Conservation (phyloP, 2,888 invertebrate species). For the Mesorhabditis belari region DNA sequence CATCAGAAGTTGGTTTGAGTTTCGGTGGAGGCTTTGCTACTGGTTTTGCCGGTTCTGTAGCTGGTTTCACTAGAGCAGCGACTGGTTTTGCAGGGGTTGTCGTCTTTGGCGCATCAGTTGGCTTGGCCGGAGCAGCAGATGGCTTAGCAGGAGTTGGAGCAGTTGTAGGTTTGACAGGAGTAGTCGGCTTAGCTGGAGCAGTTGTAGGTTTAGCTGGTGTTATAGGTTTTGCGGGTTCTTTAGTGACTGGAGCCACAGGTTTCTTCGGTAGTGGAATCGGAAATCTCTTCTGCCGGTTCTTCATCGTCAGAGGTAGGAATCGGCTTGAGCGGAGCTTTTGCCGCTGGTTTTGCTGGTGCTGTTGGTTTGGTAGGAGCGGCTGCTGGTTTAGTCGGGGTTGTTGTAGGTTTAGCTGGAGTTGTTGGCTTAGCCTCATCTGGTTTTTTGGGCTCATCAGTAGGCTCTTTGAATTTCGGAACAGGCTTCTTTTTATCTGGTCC, state of each 20-base stretch:
- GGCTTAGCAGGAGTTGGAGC: neutral
- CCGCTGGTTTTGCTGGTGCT: no score
- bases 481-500: no score
- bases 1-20: constrained; percentile 2
- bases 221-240: neutral
- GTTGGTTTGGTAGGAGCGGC: no score
- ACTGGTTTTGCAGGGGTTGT: neutral
- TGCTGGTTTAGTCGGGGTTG: neutral
- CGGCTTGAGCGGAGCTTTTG: constrained; percentile 1
- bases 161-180: no score
- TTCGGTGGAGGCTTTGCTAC: constrained; percentile 4
- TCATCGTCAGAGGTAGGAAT: neutral
- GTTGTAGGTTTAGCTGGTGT: neutral
- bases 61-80: no score
- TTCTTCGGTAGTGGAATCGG: neutral
- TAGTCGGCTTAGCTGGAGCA: neutral
- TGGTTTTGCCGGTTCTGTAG: neutral
- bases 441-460: neutral
- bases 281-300: neutral
- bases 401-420: neutral
- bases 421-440: no score
- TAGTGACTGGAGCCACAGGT: neutral
- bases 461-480: no score
- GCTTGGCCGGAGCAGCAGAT: neutral
- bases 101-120: constrained; percentile 8